These are phyloP conservation scores for Centruroides sculpturatus DNA, from an alignment of 1,140 invertebrate genomes.

Conservation along the genomic window DNA sequence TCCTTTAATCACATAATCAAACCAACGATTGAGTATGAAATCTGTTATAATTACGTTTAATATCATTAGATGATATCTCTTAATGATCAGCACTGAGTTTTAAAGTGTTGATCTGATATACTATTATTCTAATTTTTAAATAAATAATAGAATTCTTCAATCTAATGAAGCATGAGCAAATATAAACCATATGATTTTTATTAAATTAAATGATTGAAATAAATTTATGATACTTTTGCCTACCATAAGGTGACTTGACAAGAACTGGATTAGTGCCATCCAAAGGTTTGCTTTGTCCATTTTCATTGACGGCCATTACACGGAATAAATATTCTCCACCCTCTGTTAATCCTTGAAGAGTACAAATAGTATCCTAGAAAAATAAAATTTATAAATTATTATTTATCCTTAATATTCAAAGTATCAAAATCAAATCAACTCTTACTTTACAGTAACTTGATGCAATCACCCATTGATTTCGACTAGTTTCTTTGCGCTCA, in stretches of 20 bases:
- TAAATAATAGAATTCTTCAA: neutral
- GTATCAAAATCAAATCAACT: neutral
- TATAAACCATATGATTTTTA: no score
- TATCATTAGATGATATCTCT: no score
- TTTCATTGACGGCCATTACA: slow-evolving; percentile 92
- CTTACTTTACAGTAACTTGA: slow-evolving; percentile 17
- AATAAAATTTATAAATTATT: slow-evolving; percentile 4
- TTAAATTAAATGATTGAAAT: neutral
- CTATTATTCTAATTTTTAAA: no score
- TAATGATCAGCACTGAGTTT: no score
- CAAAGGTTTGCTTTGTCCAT: slow-evolving; percentile 83
- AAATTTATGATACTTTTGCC: slow-evolving; percentile 6
- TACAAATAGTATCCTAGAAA: slow-evolving; percentile 54
- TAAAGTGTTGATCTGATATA: no score
- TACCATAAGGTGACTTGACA: slow-evolving; percentile 86
- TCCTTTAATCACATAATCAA: no score
- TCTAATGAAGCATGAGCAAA: neutral
- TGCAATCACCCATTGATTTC: slow-evolving; percentile 20
- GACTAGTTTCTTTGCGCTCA: slow-evolving; percentile 56
- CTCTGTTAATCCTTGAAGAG: slow-evolving; percentile 88
- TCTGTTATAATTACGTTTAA: no score
- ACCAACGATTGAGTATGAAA: no score
- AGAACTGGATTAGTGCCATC: slow-evolving; percentile 78
- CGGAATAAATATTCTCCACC: slow-evolving; percentile 94
- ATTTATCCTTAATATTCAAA: neutral